Evolutionary conservation across 2,888 invertebrate species (phyloP).

Genomic region (Pachycephus smyrnensis): DNA sequence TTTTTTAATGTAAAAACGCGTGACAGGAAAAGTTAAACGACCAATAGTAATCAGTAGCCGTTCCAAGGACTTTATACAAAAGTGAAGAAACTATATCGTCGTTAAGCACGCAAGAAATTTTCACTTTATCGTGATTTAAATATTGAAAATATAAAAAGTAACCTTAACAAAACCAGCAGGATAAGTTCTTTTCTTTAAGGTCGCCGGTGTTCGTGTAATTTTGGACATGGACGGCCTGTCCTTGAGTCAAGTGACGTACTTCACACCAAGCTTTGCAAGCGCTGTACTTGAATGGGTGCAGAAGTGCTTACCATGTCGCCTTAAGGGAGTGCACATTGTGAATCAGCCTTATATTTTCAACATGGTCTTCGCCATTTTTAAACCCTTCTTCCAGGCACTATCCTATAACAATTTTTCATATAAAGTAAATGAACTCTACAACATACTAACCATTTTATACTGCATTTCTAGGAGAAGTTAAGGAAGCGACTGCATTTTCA

Average conservation of each 20-base stretch:
- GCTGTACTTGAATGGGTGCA: conserved; percentile 80
- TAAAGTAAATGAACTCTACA: not conserved
- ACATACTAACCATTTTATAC: not conserved
- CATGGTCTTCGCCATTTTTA: conserved; percentile 86
- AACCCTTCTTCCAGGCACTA: conserved; percentile 78
- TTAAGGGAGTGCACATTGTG: conserved; percentile 89
- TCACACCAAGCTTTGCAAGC: conserved; percentile 82
- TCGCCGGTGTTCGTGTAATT: conserved; percentile 79
- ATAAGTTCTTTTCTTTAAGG: conserved; percentile 46
- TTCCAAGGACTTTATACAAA: not conserved
- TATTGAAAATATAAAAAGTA: not conserved
- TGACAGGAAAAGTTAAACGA: not conserved
- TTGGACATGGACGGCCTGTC: conserved; percentile 82
- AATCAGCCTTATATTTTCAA: conserved; percentile 90
- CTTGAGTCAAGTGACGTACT: conserved; percentile 79
- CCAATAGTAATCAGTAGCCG: not conserved
- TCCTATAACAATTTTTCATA: not conserved
- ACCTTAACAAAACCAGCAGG: not conserved
- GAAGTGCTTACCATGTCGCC: conserved; percentile 85
- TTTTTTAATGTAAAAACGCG: not conserved
- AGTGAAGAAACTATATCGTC: not conserved
- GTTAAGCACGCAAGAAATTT: not conserved
- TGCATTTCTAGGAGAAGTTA: conserved; percentile 76
- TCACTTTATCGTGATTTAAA: too few relatives aligned
- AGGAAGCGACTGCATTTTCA: conserved; percentile 83